Conservation (phyloP, 1,140 invertebrate species). For the Adelges cooleyi region DNA sequence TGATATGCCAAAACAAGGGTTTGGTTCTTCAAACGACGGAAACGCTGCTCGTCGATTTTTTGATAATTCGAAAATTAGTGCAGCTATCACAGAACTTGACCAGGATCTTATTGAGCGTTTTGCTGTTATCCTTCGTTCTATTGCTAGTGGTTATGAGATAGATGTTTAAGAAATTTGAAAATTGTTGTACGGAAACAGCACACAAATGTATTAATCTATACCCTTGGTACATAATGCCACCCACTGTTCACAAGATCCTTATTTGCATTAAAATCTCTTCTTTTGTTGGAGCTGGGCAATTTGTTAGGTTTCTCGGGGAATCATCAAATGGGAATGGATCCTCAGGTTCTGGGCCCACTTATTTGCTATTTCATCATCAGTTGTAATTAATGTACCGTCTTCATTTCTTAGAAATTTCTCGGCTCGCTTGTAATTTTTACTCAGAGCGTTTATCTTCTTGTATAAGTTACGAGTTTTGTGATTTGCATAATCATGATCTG, state of each 20-base stretch:
- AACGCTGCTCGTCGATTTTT: constrained; percentile 39
- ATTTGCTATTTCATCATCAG: background rate
- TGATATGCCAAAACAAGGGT: constrained; percentile 36
- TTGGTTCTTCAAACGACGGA: constrained; percentile 37
- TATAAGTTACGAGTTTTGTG: constrained; percentile 18
- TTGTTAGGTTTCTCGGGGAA: background rate
- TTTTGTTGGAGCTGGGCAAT: background rate
- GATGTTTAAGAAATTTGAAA: background rate
- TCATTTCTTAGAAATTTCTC: constrained; percentile 9
- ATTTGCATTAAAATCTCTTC: constrained; percentile 27
- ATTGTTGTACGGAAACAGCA: background rate
- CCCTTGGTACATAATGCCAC: background rate
- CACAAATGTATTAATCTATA: background rate
- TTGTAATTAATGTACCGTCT: background rate
- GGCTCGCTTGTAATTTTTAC: background rate
- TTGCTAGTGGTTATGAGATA: background rate
- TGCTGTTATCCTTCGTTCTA: background rate
- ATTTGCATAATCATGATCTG: constrained; percentile 3
- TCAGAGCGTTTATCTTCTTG: constrained; percentile 6
- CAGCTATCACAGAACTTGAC: constrained; percentile 35
- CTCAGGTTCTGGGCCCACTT: constrained; percentile 29
- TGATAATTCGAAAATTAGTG: constrained; percentile 32
- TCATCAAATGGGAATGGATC: constrained; percentile 24
- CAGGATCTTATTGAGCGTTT: background rate
- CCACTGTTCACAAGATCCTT: background rate